Percentiles rank a stretch among this genome's conserved stretches.
Evolutionary conservation across 2,113 vertebrate species (phyloP).

Genomic region (Macrotis lagotis): DNA sequence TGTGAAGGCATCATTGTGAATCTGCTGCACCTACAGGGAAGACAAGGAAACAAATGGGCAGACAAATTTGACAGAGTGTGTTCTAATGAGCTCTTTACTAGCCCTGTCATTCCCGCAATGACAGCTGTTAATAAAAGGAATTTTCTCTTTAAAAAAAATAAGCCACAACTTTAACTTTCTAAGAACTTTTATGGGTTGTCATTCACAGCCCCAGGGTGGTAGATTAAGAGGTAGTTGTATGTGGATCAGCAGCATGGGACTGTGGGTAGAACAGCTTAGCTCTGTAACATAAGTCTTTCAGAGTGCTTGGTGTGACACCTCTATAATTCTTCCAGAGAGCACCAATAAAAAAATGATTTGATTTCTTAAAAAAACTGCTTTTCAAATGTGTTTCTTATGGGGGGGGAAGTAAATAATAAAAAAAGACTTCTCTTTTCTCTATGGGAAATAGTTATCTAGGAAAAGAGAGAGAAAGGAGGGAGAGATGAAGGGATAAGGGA

Average conservation of each 20-base stretch:
- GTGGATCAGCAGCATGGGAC: slow-evolving; percentile 42
- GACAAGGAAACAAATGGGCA: neutral
- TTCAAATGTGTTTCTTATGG: slow-evolving; percentile 55
- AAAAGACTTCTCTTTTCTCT: neutral
- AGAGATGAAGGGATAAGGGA: no score
- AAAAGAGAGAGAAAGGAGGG: neutral
- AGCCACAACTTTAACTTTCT: slow-evolving; percentile 49
- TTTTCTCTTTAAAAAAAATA: neutral
- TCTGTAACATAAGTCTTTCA: slow-evolving; percentile 41
- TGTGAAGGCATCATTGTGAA: slow-evolving; percentile 27
- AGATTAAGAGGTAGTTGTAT: slow-evolving; percentile 65
- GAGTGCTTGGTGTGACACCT: slow-evolving; percentile 37
- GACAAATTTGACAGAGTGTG: neutral
- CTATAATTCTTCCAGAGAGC: slow-evolving; percentile 32
- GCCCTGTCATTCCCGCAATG: neutral
- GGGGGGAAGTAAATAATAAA: neutral
- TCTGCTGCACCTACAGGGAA: slow-evolving; percentile 37
- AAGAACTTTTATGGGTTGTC: slow-evolving; percentile 55
- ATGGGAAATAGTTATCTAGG: neutral
- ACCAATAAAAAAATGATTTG: slow-evolving; percentile 69
- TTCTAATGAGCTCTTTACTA: neutral
- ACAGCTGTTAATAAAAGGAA: slow-evolving; percentile 6
- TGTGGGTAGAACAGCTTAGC: slow-evolving; percentile 41
- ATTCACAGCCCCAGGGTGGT: slow-evolving; percentile 61
- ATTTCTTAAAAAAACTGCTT: slow-evolving; percentile 63